phyloP scores from a whole-genome alignment of 2,888 invertebrate species.

The Aphodius granarius region DNA sequence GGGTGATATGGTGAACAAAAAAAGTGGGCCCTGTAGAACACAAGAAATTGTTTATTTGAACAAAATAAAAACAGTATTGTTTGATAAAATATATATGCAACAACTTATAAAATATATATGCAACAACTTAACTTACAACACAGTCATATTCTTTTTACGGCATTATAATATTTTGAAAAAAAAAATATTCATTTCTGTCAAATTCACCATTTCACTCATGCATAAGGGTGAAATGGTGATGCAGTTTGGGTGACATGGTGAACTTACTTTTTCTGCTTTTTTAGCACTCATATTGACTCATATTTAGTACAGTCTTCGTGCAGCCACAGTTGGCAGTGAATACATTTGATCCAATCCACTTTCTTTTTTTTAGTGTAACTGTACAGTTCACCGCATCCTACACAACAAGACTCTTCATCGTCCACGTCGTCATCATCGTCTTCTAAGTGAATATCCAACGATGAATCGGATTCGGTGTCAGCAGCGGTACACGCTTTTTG shows the following conservation, averaged over 20 bases:
- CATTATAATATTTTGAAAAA: constrained; percentile 8
- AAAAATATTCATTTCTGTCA: not conserved
- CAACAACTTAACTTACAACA: too few relatives aligned
- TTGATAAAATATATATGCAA: too few relatives aligned
- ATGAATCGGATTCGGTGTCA: not conserved
- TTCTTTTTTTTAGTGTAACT: too few relatives aligned
- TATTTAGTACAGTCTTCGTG: too few relatives aligned
- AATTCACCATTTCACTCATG: not conserved
- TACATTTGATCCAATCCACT: too few relatives aligned
- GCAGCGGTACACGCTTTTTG: not conserved
- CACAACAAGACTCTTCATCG: not conserved
- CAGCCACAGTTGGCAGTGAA: too few relatives aligned
- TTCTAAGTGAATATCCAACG: not conserved
- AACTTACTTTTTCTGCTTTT: constrained; percentile 2
- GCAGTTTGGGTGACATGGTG: not conserved
- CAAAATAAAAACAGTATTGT: too few relatives aligned
- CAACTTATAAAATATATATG: too few relatives aligned
- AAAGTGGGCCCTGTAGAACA: not conserved
- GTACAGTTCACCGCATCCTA: too few relatives aligned
- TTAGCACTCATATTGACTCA: not conserved
- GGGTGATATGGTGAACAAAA: not conserved
- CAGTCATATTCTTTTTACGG: not conserved
- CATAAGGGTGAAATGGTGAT: not conserved
- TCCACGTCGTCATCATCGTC: constrained; percentile 1
- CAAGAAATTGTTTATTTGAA: too few relatives aligned